Conservation (phyloP, 2,113 vertebrate species). For the Corynorhinus townsendii region DNA sequence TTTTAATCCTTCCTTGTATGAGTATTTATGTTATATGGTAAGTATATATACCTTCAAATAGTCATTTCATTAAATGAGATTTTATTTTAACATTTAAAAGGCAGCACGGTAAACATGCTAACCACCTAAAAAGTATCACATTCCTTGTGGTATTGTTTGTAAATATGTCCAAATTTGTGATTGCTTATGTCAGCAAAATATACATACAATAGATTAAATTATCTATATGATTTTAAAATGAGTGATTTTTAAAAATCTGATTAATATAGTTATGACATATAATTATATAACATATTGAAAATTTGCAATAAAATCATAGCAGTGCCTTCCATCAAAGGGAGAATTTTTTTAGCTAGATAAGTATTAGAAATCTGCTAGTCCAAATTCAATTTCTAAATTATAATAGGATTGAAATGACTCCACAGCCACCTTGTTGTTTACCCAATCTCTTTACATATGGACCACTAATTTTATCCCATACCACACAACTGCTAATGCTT, state of each 20-base stretch:
- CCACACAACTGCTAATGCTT: slow-evolving; percentile 4
- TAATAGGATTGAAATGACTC: not conserved
- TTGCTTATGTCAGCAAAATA: not conserved
- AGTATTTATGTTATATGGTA: not conserved
- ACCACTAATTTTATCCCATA: slow-evolving; percentile 24
- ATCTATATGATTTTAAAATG: not conserved
- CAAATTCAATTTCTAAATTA: slow-evolving; percentile 39
- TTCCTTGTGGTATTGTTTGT: not conserved
- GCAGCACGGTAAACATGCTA: not conserved
- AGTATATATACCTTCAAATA: not conserved
- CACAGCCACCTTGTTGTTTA: not conserved
- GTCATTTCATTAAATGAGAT: not conserved
- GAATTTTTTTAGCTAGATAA: not conserved
- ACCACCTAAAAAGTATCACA: not conserved
- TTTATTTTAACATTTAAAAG: slow-evolving; percentile 30
- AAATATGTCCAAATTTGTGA: slow-evolving; percentile 20
- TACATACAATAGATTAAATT: not conserved
- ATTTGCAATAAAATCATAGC: slow-evolving; percentile 11
- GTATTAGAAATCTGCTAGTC: not conserved
- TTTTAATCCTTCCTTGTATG: not conserved
- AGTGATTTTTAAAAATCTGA: not conserved
- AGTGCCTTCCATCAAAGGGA: not conserved
- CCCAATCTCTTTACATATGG: not conserved
- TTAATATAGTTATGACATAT: not conserved
- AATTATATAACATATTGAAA: not conserved